phyloP scores from a whole-genome alignment of 2,113 vertebrate species.

The Chaetodon auriga region DNA sequence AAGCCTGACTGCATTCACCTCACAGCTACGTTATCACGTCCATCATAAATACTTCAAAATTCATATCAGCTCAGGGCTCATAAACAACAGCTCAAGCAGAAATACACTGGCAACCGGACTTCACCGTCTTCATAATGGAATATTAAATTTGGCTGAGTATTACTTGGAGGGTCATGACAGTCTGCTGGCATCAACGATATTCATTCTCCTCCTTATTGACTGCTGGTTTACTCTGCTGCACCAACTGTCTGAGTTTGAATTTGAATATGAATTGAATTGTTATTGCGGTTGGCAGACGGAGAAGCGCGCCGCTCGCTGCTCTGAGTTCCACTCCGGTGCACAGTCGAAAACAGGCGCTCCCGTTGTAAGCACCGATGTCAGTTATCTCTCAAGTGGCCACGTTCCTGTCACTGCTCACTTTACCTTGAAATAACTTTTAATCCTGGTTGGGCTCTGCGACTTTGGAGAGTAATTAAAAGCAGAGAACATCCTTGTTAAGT shows the following conservation, averaged over 20 bases:
- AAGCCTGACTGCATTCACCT: constrained; percentile 6
- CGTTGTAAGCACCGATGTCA: constrained; percentile 33
- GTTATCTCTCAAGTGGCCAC: constrained; percentile 31
- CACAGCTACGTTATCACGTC: constrained; percentile 21
- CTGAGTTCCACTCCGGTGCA: background rate
- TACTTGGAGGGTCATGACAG: constrained; percentile 15
- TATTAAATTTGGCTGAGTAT: constrained; percentile 49
- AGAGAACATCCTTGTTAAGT: constrained; percentile 57
- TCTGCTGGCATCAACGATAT: constrained; percentile 31
- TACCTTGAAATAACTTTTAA: constrained; percentile 68
- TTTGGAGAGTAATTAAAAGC: constrained; percentile 74
- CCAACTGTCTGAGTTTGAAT: background rate
- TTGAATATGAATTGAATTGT: constrained; percentile 37
- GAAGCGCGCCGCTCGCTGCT: background rate
- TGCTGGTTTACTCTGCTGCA: background rate
- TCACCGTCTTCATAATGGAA: constrained; percentile 32
- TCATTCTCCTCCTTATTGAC: constrained; percentile 4
- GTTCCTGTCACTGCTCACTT: constrained; percentile 22
- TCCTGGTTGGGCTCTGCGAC: constrained; percentile 39
- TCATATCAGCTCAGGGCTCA: constrained; percentile 31
- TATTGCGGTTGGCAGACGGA: constrained; percentile 7
- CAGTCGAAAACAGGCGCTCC: background rate
- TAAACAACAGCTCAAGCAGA: constrained; percentile 28
- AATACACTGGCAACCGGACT: constrained; percentile 12
- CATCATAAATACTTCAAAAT: constrained; percentile 27